These are phyloP conservation scores for Todiramphus saurophagus DNA, from an alignment of 2,113 vertebrate species.

Conservation along the genomic window DNA sequence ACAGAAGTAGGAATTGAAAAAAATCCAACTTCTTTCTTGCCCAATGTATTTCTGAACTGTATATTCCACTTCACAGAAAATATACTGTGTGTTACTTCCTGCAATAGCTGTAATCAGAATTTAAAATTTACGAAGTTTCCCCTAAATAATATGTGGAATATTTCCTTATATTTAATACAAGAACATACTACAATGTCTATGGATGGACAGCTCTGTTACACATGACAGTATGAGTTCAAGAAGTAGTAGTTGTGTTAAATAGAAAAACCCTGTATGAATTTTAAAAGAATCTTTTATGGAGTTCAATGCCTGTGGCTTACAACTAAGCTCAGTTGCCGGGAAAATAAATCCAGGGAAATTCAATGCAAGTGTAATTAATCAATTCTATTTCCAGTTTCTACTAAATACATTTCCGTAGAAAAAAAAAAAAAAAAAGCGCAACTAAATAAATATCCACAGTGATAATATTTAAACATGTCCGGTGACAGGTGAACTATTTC, in stretches of 20 bases:
- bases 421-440: background rate
- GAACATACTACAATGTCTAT: background rate
- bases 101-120: background rate
- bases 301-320: background rate
- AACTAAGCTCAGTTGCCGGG: background rate
- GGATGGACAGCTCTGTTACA: background rate
- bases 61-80: background rate
- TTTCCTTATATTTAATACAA: background rate
- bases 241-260: background rate
- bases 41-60: background rate
- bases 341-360: slow-evolving; percentile 3
- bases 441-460: background rate
- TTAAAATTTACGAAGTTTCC: background rate
- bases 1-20: background rate
- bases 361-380: background rate
- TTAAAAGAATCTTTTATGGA: background rate
- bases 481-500: background rate
- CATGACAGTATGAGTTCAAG: background rate
- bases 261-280: background rate
- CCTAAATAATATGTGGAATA: background rate
- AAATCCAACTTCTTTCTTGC: too few species aligned
- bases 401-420: background rate
- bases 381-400: background rate
- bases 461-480: background rate
- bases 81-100: background rate